Base-by-base conservation (phyloP, 2,797 vertebrate genomes). In the Podargus strigoides region DNA sequence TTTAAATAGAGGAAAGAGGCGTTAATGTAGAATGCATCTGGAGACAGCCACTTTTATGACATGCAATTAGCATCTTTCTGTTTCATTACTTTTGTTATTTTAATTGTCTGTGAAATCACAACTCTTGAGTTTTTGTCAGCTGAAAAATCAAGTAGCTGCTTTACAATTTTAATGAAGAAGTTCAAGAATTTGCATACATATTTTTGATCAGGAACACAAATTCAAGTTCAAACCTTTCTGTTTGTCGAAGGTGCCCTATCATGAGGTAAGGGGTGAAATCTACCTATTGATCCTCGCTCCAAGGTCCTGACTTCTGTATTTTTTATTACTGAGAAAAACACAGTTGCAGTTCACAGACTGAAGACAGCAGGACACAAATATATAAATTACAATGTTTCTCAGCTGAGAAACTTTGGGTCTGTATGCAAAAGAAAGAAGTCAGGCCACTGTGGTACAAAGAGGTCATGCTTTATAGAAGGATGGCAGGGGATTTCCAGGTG, bases 61-160 rank as follows among this genome's bases (percentile, higher is more conserved):
- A 95, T 63, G 32, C 39, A 74, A 37, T 78, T 89, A 86, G 12
- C 42, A 58, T 92, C 28, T 59, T 94, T 93, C 55, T 92, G 18
- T 92, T 96, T 87, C 87, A 89, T 96, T 94, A 82, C 22, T 78
- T 87, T 20, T 86, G 23, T n/a, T n/a, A n/a, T n/a, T n/a, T n/a
- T n/a, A n/a, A n/a, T n/a, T n/a, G n/a, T n/a, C n/a, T n/a, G n/a
- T n/a, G n/a, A n/a, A n/a, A n/a, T n/a, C n/a, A n/a, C n/a, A n/a
- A 82, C 22, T 78, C 85, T 20, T 86, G 23, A 80, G 44, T 24
- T 85, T 76, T 73, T 88, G 10, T 77, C 56, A 85, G 68, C 23
- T 94, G 56, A 78, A 90, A 86, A 85, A 91, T 76, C 67, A 85
- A 81, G 44, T 22, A 68, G 41, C 84, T 90, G 21, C 49, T 95